These are phyloP conservation scores for Branchinecta lindahli DNA, from an alignment of 1,140 invertebrate species.

Conservation along the genomic window DNA sequence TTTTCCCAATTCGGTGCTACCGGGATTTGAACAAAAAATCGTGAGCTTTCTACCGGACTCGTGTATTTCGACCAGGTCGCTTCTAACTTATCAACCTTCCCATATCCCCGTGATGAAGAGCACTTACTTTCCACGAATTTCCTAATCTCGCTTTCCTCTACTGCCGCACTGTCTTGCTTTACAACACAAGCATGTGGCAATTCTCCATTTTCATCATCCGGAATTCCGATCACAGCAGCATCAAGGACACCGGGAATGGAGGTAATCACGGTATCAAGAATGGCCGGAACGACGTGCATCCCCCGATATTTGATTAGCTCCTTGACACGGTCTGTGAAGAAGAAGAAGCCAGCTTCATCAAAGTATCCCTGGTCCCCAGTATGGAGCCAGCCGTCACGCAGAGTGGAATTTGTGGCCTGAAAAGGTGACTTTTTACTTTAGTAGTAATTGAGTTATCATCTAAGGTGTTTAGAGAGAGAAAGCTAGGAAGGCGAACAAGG, in stretches of 20 bases:
- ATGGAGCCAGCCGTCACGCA: slow-evolving; percentile 33
- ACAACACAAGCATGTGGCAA: slow-evolving; percentile 26
- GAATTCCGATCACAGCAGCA: slow-evolving; percentile 35
- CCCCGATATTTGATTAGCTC: slow-evolving; percentile 21
- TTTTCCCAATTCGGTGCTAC: no score
- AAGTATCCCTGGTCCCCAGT: slow-evolving; percentile 34
- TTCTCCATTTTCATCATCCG: slow-evolving; percentile 33
- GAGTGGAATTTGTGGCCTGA: no score
- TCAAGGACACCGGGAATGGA: slow-evolving; percentile 31
- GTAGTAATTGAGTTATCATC: no score
- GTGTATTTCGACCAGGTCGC: no score
- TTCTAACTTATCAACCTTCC: no score
- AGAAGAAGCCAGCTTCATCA: slow-evolving; percentile 23
- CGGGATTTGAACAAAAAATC: no score
- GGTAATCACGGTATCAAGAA: slow-evolving; percentile 28
- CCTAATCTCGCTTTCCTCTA: slow-evolving; percentile 18
- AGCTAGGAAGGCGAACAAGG: no score
- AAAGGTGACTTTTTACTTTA: no score
- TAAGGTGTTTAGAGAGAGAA: no score
- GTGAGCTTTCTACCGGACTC: no score
- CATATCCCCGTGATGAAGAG: background rate
- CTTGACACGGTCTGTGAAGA: slow-evolving; percentile 24
- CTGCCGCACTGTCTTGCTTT: slow-evolving; percentile 6
- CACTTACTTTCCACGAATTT: slow-evolving; percentile 19
- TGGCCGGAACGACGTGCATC: slow-evolving; percentile 24